Conservation (phyloP, 92 coral and sea anemone species). For the Meandrina meandrites region DNA sequence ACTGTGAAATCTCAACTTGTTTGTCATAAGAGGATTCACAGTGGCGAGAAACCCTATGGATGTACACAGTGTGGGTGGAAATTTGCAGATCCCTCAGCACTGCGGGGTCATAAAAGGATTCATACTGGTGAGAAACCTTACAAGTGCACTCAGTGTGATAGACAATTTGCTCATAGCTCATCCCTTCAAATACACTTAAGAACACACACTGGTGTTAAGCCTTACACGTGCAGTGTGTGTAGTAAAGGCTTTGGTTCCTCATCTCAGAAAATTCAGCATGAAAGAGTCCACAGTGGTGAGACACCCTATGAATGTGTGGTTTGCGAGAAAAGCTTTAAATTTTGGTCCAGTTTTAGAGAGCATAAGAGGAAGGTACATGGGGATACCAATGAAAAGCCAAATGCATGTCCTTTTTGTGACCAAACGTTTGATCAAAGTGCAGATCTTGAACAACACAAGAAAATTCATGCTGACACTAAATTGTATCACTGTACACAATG, state of each 20-base stretch:
- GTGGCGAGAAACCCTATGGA: not conserved
- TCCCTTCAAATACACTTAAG: not conserved
- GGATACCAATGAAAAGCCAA: not conserved
- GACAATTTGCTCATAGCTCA: not conserved
- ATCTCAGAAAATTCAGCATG: not conserved
- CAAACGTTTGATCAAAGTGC: not conserved
- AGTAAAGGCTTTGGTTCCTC: not conserved
- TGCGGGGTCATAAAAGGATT: not conserved
- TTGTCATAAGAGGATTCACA: slow-evolving; percentile 6
- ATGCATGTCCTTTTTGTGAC: not conserved
- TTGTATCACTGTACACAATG: not conserved
- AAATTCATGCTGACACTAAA: not conserved
- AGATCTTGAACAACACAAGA: not conserved
- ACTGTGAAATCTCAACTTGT: not conserved
- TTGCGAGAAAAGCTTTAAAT: slow-evolving; percentile 2
- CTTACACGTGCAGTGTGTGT: not conserved
- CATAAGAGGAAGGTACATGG: not conserved
- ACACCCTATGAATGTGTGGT: not conserved
- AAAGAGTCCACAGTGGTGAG: not conserved
- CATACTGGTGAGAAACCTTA: slow-evolving; percentile 3
- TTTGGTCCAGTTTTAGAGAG: not conserved
- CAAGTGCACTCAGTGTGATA: not conserved
- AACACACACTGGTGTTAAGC: not conserved
- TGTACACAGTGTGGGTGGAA: not conserved
- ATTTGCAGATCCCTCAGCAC: not conserved